These are phyloP conservation scores for Oxytorus armatus DNA, from an alignment of 2,888 invertebrate species.

Conservation along the genomic window DNA sequence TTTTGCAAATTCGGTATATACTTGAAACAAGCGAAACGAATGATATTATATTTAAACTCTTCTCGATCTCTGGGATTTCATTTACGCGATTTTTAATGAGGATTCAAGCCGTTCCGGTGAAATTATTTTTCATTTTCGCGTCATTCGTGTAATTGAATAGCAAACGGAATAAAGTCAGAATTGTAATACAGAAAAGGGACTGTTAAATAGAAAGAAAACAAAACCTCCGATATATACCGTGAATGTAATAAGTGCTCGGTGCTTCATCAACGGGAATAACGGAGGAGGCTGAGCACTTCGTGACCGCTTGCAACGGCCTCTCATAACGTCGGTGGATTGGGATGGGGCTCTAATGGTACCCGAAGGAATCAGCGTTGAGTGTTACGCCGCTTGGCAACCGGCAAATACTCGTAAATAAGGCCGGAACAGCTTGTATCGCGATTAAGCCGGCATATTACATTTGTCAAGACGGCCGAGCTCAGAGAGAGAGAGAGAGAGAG, in stretches of 20 bases:
- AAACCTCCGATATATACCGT: slow-evolving; percentile 20
- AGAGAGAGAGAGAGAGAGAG: slow-evolving; percentile 19
- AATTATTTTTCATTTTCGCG: slow-evolving; percentile 3
- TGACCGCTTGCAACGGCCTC: slow-evolving; percentile 58
- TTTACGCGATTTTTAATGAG: too few species aligned
- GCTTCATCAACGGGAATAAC: slow-evolving; percentile 57
- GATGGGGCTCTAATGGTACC: slow-evolving; percentile 63
- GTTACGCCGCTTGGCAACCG: slow-evolving; percentile 76
- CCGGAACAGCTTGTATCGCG: slow-evolving; percentile 81
- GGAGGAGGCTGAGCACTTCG: slow-evolving; percentile 56
- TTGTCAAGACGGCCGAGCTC: slow-evolving; percentile 78
- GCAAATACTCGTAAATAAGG: slow-evolving; percentile 75
- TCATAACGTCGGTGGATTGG: slow-evolving; percentile 44
- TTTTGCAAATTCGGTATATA: too few species aligned
- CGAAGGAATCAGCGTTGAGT: slow-evolving; percentile 72
- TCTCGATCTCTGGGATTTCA: too few species aligned
- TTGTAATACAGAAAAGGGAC: slow-evolving; percentile 26
- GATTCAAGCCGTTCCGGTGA: too few species aligned
- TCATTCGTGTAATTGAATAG: neutral
- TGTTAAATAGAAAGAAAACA: slow-evolving; percentile 37
- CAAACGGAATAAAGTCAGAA: slow-evolving; percentile 12
- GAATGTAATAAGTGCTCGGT: slow-evolving; percentile 60
- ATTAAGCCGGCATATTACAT: slow-evolving; percentile 82
- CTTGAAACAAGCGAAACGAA: too few species aligned
- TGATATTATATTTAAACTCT: too few species aligned